Conservation (phyloP, 2,113 vertebrate species). For the Chamaea fasciata region DNA sequence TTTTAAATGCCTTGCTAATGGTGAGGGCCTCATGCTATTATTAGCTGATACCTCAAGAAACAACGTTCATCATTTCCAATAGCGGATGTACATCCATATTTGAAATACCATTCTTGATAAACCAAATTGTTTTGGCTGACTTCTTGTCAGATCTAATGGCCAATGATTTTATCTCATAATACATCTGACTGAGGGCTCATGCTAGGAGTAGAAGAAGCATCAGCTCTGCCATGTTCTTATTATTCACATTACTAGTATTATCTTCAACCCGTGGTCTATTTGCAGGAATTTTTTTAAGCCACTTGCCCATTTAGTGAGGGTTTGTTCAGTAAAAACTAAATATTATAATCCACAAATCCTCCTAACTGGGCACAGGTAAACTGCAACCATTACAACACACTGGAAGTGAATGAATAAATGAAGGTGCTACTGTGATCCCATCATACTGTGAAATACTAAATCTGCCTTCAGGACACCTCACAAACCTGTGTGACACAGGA, state of each 20-base stretch:
- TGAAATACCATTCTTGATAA: neutral
- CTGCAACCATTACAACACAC: neutral
- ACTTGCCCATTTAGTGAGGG: neutral
- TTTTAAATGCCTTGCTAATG: neutral
- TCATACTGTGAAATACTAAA: neutral
- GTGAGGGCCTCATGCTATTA: neutral
- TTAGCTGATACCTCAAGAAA: neutral
- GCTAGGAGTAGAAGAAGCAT: neutral
- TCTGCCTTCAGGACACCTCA: neutral
- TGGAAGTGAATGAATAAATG: neutral
- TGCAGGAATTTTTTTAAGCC: neutral
- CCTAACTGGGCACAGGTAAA: neutral
- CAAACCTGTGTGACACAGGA: accelerated
- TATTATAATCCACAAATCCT: neutral
- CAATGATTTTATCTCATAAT: neutral
- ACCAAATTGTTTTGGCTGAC: neutral
- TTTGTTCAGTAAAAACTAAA: neutral
- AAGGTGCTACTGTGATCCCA: neutral
- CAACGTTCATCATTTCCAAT: neutral
- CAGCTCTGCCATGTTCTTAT: neutral
- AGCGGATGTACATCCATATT: neutral
- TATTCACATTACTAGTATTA: neutral
- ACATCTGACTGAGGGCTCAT: neutral
- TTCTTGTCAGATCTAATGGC: neutral
- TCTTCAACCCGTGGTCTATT: neutral